Evolutionary conservation across 2,888 invertebrate genomes (phyloP).

Genomic region (Drosophila anomalata): DNA sequence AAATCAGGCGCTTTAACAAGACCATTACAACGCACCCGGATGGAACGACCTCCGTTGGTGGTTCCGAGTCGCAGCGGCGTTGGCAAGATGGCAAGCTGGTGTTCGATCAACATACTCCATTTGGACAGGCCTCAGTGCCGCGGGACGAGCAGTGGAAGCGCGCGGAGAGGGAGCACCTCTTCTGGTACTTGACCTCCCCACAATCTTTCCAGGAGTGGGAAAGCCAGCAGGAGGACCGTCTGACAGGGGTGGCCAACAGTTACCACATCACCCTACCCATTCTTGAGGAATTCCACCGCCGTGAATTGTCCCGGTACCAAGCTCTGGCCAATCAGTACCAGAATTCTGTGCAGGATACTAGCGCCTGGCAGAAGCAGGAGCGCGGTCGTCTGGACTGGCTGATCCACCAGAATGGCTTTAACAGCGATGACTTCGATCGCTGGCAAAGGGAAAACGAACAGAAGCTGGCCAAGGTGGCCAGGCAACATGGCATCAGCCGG

Average conservation of each 20-base stretch:
- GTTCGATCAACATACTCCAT: constrained; percentile 76
- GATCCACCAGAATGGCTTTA: constrained; percentile 81
- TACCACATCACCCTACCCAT: constrained; percentile 73
- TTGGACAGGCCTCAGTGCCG: constrained; percentile 73
- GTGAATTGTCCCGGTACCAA: constrained; percentile 78
- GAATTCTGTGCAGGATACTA: constrained; percentile 65
- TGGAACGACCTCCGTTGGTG: constrained; percentile 76
- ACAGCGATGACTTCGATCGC: constrained; percentile 76
- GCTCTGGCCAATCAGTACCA: constrained; percentile 75
- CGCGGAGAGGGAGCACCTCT: constrained; percentile 81
- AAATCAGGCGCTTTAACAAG: constrained; percentile 75
- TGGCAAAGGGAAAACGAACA: constrained; percentile 80
- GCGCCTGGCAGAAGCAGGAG: constrained; percentile 78
- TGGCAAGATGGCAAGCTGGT: constrained; percentile 81
- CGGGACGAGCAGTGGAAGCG: constrained; percentile 82
- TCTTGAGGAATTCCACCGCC: constrained; percentile 80
- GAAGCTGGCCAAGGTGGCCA: constrained; percentile 66
- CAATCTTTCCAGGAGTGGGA: constrained; percentile 81
- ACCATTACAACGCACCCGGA: constrained; percentile 74
- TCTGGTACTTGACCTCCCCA: constrained; percentile 77
- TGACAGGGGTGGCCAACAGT: constrained; percentile 73
- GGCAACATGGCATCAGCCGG: constrained; percentile 68
- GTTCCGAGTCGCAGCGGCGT: constrained; percentile 76
- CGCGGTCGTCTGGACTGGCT: constrained; percentile 82
- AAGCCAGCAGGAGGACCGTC: constrained; percentile 80